Conservation (phyloP, 2,113 vertebrate genomes). For the Odobenus rosmarus region DNA sequence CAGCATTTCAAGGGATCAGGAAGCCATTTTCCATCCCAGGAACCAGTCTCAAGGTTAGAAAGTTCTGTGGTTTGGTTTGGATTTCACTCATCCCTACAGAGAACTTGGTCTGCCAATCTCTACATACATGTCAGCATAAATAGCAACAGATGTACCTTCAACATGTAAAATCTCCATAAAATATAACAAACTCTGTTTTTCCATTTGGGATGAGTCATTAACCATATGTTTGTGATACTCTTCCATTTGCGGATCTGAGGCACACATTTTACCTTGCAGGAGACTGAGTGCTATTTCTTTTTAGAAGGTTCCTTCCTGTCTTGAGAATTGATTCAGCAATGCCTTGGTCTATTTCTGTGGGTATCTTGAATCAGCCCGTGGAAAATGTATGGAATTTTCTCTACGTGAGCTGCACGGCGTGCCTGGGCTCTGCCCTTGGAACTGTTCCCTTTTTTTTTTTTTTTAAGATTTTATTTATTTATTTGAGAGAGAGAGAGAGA, state of each 20-base stretch:
- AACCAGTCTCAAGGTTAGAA: constrained; percentile 86
- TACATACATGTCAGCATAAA: constrained; percentile 91
- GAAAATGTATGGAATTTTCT: constrained; percentile 78
- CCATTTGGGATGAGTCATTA: constrained; percentile 90
- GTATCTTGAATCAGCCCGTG: constrained; percentile 61
- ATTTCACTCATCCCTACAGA: constrained; percentile 89
- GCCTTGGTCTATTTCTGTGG: constrained; percentile 63
- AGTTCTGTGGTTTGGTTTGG: constrained; percentile 90
- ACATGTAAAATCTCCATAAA: constrained; percentile 89
- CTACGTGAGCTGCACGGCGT: constrained; percentile 27
- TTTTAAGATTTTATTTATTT: too few relatives aligned
- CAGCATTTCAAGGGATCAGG: constrained; percentile 84
- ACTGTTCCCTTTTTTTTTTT: too few relatives aligned
- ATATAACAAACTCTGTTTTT: constrained; percentile 87
- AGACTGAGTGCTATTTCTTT: constrained; percentile 59
- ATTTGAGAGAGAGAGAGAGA: too few relatives aligned
- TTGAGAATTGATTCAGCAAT: not conserved
- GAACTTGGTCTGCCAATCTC: constrained; percentile 89
- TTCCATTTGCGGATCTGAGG: constrained; percentile 79
- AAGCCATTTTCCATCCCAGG: constrained; percentile 83
- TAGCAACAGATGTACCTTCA: constrained; percentile 90
- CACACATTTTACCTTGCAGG: constrained; percentile 75
- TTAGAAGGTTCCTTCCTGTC: constrained; percentile 55
- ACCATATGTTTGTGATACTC: constrained; percentile 87
- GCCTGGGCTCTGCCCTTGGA: constrained; percentile 54